Evolutionary conservation across 2,113 vertebrate genomes (phyloP).

Genomic region (Ochotona princeps): DNA sequence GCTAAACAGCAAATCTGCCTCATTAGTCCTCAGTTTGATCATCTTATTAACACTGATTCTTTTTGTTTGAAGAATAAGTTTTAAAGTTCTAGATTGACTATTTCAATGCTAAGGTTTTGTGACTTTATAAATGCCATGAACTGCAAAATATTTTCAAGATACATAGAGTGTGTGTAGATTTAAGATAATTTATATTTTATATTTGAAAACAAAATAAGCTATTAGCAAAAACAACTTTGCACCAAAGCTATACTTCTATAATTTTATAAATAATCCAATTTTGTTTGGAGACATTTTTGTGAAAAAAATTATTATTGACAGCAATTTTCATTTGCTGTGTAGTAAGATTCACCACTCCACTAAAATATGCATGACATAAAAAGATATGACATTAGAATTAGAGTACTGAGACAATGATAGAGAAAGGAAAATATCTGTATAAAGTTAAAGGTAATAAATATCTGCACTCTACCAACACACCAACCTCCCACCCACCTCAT

Average conservation of each 20-base stretch:
- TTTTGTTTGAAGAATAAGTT: background rate
- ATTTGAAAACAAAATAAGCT: background rate
- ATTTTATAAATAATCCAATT: background rate
- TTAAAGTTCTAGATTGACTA: background rate
- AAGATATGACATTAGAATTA: background rate
- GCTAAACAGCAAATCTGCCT: background rate
- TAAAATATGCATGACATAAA: background rate
- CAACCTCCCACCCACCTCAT: background rate
- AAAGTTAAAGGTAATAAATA: background rate
- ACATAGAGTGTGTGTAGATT: background rate
- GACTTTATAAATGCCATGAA: background rate
- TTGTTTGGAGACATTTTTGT: background rate
- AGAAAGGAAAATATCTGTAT: background rate
- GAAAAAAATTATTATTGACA: background rate
- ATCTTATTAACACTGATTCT: background rate
- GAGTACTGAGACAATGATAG: background rate
- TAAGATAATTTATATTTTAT: background rate
- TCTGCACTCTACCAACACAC: background rate
- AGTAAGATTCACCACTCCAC: background rate
- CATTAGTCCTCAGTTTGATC: too few species aligned
- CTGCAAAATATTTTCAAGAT: background rate
- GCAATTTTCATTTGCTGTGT: background rate
- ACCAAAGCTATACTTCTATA: background rate
- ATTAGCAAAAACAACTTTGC: background rate
- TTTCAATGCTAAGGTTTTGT: background rate